Base-by-base conservation (phyloP, 2,888 invertebrate genomes). In the Sinhomidia bicolor region DNA sequence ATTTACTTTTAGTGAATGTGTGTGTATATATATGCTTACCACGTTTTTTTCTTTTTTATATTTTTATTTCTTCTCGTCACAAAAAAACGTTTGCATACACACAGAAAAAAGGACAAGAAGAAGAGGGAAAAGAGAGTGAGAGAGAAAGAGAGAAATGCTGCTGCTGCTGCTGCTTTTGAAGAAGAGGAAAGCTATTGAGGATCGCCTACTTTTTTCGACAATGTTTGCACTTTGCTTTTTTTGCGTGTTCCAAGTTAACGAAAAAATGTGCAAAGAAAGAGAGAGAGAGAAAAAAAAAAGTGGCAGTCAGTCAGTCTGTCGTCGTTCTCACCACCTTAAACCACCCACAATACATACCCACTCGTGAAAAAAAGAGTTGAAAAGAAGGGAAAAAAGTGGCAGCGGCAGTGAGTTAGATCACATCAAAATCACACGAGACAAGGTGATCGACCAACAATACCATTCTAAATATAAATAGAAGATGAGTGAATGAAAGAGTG, bases 211-310 rank as follows among this genome's bases (percentile, higher is more conserved):
- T 76, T 71, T 76, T 76, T 51, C 51, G 54, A 54, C 76, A 76
- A 76, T 76, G 54, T 76, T 76, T 76, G 76, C 76, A 76, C 76
- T 76, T 51, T 51, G 54, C 51, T 76, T 51, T 68, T 76, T 76
- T 54, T n/a, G 76, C 76, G 76, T 76, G 76, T 54, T 76, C 14
- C 51, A 76, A 76, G 51, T 76, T 76, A 54, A 51, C 76, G 71
- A 71, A 76, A 76, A 76, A 76, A 76, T 41, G 26, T 76, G 76
- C 54, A 76, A 76, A 76, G 54, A 76, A 76, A 76, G 71, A 65
- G 44, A 12, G 32, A 29, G 32, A 65, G n/a, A 65, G n/a, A n/a
- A n/a, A n/a, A n/a, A n/a, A n/a, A 76, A 47, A 76, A 76, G 51
- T 76, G 54, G 1, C 32, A 62, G 60, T 65, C 65, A 47, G 65